A percentile compares a stretch with the other conserved stretches of the same genome.
phyloP scores from a whole-genome alignment of 2,797 vertebrate species.

The Leuciscus waleckii region DNA sequence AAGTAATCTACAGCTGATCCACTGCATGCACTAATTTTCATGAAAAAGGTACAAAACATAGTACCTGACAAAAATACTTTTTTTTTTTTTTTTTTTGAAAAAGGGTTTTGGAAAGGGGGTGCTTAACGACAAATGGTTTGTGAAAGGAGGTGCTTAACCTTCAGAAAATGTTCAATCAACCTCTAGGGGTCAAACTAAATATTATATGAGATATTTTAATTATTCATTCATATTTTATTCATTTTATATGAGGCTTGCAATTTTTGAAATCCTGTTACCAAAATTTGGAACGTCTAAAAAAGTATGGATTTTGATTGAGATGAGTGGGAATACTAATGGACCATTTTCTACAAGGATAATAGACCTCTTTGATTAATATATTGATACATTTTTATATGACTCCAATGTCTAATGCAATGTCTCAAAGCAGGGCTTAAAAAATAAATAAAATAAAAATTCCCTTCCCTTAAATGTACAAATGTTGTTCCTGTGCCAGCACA shows the following conservation, averaged over 20 bases:
- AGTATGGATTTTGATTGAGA: neutral
- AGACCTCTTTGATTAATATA: neutral
- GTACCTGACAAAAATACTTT: neutral
- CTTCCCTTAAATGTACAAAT: neutral
- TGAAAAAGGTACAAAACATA: neutral
- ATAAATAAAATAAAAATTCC: neutral
- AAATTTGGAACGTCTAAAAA: neutral
- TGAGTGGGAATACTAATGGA: neutral
- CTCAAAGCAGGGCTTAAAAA: neutral
- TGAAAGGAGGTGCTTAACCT: neutral
- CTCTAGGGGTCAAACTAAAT: conserved; percentile 18
- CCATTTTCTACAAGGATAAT: neutral
- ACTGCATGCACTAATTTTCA: neutral
- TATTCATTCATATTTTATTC: conserved; percentile 8
- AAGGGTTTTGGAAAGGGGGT: too few species aligned
- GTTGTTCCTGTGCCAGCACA: conserved; percentile 14
- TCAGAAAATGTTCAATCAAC: neutral
- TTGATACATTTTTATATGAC: neutral
- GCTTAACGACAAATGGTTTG: neutral
- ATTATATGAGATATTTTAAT: conserved; percentile 16
- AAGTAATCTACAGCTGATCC: neutral
- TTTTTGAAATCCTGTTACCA: neutral
- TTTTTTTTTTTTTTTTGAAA: neutral
- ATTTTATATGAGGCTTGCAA: neutral
- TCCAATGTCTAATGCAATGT: neutral